These are phyloP conservation scores for Pseudorectes ferrugineus DNA, from an alignment of 2,113 vertebrate genomes.

Conservation along the genomic window DNA sequence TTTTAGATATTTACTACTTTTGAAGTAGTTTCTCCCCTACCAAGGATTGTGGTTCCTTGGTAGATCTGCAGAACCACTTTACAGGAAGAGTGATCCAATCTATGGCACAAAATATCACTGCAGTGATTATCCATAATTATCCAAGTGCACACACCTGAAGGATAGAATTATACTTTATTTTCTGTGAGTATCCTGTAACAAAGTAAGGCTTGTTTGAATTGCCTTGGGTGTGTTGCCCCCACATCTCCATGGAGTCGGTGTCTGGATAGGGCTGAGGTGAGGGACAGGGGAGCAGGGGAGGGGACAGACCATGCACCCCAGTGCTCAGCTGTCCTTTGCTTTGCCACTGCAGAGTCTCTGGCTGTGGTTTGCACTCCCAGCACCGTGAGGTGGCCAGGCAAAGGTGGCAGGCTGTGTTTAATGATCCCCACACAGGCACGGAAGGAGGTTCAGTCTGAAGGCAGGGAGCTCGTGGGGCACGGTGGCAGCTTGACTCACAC, in stretches of 20 bases:
- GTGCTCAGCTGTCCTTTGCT: neutral
- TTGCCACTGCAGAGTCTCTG: neutral
- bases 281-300: neutral
- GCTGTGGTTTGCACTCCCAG: neutral
- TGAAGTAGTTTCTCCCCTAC: neutral
- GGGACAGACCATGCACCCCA: fast-evolving
- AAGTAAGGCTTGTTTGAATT: neutral
- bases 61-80: neutral
- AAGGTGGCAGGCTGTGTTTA: neutral
- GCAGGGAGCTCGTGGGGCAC: neutral
- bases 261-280: neutral
- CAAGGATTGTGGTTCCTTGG: neutral
- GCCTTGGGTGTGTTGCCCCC: fast-evolving
- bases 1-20: neutral
- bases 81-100: neutral
- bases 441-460: neutral
- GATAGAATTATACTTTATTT: neutral
- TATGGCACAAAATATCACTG: neutral
- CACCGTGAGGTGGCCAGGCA: neutral
- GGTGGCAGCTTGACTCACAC: neutral
- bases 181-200: neutral
- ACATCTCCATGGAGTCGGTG: fast-evolving
- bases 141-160: neutral
- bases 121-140: neutral
- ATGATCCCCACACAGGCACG: neutral